A percentile compares a stretch with the other conserved stretches of the same genome.
phyloP scores from a whole-genome alignment of 2,797 vertebrate genomes.

The Cuniculus paca region DNA sequence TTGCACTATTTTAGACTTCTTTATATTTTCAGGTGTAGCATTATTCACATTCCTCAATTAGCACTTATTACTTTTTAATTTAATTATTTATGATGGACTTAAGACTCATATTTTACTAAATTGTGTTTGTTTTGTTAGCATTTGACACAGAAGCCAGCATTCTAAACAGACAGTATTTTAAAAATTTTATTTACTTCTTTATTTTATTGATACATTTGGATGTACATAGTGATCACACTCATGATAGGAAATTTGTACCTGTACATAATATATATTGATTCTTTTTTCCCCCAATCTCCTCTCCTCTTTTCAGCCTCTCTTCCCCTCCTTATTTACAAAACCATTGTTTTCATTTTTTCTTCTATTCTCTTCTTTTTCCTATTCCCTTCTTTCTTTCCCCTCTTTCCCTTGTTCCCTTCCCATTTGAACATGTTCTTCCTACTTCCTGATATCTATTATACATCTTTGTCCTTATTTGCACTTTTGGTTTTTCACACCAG shows the following conservation, averaged over 20 bases:
- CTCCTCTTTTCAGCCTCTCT: background rate
- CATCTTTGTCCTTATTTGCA: background rate
- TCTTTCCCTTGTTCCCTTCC: background rate
- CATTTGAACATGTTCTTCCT: background rate
- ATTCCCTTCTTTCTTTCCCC: background rate
- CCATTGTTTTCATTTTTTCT: background rate
- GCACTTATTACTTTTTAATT: background rate
- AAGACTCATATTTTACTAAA: background rate
- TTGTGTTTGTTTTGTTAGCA: background rate
- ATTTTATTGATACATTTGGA: background rate
- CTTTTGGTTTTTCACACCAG: background rate
- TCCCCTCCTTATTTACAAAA: background rate
- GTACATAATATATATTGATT: background rate
- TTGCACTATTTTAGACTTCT: background rate
- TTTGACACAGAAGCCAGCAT: background rate
- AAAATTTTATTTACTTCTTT: background rate
- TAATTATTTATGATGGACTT: background rate
- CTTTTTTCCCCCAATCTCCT: background rate
- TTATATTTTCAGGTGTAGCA: background rate
- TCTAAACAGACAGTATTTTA: background rate
- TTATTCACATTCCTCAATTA: background rate
- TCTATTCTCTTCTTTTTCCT: background rate
- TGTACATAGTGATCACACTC: background rate
- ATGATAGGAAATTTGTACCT: background rate
- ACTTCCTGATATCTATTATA: background rate